A percentile compares a stretch with the other conserved stretches of the same genome.
These are phyloP conservation scores for Caenorhabditis becei DNA, from an alignment of 2,888 invertebrate species.

Conservation along the genomic window DNA sequence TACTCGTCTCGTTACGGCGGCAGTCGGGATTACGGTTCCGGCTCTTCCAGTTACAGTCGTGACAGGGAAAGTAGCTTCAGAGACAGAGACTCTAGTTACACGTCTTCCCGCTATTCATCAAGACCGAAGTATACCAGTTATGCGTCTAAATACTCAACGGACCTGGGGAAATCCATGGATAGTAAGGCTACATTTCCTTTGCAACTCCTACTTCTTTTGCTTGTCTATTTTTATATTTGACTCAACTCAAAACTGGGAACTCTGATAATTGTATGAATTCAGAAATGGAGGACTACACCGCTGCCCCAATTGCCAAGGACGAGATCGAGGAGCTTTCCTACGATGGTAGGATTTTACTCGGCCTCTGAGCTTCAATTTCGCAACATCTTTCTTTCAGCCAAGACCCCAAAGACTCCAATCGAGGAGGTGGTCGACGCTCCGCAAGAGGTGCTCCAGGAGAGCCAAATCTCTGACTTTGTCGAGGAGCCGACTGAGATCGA, in stretches of 20 bases:
- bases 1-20: conserved; percentile 55
- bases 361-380: neutral
- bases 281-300: conserved; percentile 55
- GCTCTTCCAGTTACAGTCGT: conserved; percentile 43
- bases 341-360: conserved; percentile 27
- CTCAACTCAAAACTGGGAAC: neutral
- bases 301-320: conserved; percentile 54
- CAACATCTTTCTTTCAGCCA: conserved; percentile 26
- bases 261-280: neutral
- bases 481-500: conserved; percentile 39
- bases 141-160: conserved; percentile 54
- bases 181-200: conserved; percentile 27
- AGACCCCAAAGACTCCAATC: conserved; percentile 30
- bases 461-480: conserved; percentile 62
- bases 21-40: conserved; percentile 36
- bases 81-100: conserved; percentile 22
- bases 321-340: conserved; percentile 59
- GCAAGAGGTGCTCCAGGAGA: conserved; percentile 67
- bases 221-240: neutral
- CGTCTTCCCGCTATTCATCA: conserved; percentile 29
- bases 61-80: conserved; percentile 36
- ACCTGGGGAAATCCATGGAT: conserved; percentile 37
- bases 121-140: conserved; percentile 54
- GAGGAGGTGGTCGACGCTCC: conserved; percentile 22
- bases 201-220: neutral